Evolutionary conservation across 2,797 vertebrate species (phyloP).

Genomic region (Oryzias dopingdopingensis): DNA sequence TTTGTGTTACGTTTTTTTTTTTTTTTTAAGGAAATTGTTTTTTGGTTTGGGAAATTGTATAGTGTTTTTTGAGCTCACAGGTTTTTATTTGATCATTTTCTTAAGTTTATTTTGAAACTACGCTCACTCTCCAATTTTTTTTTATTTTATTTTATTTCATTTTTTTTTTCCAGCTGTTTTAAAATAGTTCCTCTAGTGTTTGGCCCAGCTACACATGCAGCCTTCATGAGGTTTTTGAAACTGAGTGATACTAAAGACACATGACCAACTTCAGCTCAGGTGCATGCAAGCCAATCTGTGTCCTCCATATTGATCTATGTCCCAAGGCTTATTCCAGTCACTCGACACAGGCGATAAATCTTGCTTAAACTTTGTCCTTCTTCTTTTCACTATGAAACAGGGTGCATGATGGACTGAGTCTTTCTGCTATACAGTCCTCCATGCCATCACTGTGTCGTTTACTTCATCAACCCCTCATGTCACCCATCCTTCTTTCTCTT

Average conservation of each 20-base stretch:
- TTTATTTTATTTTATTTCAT: too few relatives aligned
- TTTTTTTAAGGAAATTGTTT: too few relatives aligned
- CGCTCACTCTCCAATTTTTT: too few relatives aligned
- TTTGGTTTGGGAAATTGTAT: too few relatives aligned
- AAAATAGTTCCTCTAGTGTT: too few relatives aligned
- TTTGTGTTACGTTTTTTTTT: too few relatives aligned
- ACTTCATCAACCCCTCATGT: constrained; percentile 38
- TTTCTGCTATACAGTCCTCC: constrained; percentile 44
- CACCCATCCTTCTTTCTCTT: constrained; percentile 31
- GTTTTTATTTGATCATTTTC: too few relatives aligned
- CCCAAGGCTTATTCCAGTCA: constrained; percentile 60
- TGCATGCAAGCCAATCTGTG: constrained; percentile 58
- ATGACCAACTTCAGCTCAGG: constrained; percentile 56
- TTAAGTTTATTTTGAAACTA: too few relatives aligned
- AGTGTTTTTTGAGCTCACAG: too few relatives aligned
- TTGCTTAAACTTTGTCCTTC: constrained; percentile 75
- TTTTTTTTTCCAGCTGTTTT: too few relatives aligned
- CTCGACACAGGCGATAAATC: constrained; percentile 70
- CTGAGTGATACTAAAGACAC: constrained; percentile 29
- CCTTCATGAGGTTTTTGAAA: neutral
- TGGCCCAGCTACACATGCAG: too few relatives aligned
- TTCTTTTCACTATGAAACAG: constrained; percentile 62
- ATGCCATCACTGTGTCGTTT: constrained; percentile 48
- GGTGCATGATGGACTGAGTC: constrained; percentile 67
- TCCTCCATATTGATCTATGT: constrained; percentile 72